Evolutionary conservation across 2,888 invertebrate species (phyloP), one percentile per base, ranked within the genome.

Genomic region (Falcaria lacertinaria): DNA sequence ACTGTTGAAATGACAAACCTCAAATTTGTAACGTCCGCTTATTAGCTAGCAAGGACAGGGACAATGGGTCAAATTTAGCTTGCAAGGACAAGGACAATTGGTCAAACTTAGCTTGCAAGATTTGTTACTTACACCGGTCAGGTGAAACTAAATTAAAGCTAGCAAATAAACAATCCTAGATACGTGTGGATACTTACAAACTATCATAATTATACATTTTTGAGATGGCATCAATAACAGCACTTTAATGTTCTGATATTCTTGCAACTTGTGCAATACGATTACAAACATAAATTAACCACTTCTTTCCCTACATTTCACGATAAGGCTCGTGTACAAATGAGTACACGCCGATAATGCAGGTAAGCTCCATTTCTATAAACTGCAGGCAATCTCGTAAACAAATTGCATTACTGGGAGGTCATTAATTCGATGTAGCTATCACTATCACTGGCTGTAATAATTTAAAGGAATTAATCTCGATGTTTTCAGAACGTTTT

Each of bases 361-460:
- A 45, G 43, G 45, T 48, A 56, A 55, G 53, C 57, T 62, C 56
- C 57, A 57, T 65, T 69, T 62, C 54, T 61, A 54, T 61, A 61
- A 56, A 61, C 11, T 11, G 28, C 11, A 66, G 60, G 60, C 57
- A 66, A 70, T 74, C 72, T 60, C 44, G 44, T 44, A 61, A 65
- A 74, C 70, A 70, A 76, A 80, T 79, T 68, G 69, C 72, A 63
- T 60, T 64, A 53, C 56, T 43, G 59, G 47, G 46, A 44, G 47
- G 52, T 53, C 69, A 71, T 76, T 60, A 61, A 67, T 75, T 33
- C 67, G 64, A 61, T 63, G 57, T 62, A 6, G 7, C 6, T 67
- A 73, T 70, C n/a, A n/a, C 72, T 57, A 60, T 56, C 44, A 34
- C 44, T 44, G 58, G 25, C 44, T 52, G 39, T 53, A 69, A 63